Evolutionary conservation across 2,797 vertebrate species (phyloP).

Genomic region (Gastrophryne carolinensis): DNA sequence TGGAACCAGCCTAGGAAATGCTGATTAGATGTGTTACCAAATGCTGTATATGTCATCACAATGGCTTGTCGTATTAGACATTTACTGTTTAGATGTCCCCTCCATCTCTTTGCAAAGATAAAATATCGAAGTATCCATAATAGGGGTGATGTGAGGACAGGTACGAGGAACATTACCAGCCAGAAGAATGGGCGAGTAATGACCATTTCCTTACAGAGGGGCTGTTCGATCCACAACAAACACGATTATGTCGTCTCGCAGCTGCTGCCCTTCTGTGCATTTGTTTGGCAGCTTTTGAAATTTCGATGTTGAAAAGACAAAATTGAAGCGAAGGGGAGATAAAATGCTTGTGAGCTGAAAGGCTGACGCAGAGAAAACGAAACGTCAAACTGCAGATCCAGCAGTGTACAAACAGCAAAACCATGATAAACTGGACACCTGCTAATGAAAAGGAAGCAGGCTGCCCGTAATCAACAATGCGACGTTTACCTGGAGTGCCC

Average conservation of each 20-base stretch:
- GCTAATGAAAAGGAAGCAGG: not conserved
- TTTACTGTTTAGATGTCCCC: too few relatives aligned
- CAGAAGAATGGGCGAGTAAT: not conserved
- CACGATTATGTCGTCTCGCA: not conserved
- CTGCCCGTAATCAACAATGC: not conserved
- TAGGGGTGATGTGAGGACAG: not conserved
- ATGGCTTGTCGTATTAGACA: too few relatives aligned
- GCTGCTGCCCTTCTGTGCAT: not conserved
- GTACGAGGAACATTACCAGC: not conserved
- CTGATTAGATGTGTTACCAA: too few relatives aligned
- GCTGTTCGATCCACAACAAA: not conserved
- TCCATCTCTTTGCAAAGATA: too few relatives aligned
- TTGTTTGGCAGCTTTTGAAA: not conserved
- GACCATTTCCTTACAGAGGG: not conserved
- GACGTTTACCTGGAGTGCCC: not conserved
- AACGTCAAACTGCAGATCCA: constrained; percentile 32
- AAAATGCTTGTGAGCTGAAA: constrained; percentile 14
- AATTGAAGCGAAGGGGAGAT: constrained; percentile 8
- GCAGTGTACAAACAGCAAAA: constrained; percentile 2
- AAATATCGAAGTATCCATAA: not conserved
- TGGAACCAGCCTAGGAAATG: too few relatives aligned
- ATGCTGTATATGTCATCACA: too few relatives aligned
- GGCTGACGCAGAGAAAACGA: constrained; percentile 34
- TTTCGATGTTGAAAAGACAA: constrained; percentile 17
- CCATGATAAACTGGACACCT: not conserved